Evolutionary conservation across 2,888 invertebrate species (phyloP).

Genomic region (Leptinotarsa peninsularis): DNA sequence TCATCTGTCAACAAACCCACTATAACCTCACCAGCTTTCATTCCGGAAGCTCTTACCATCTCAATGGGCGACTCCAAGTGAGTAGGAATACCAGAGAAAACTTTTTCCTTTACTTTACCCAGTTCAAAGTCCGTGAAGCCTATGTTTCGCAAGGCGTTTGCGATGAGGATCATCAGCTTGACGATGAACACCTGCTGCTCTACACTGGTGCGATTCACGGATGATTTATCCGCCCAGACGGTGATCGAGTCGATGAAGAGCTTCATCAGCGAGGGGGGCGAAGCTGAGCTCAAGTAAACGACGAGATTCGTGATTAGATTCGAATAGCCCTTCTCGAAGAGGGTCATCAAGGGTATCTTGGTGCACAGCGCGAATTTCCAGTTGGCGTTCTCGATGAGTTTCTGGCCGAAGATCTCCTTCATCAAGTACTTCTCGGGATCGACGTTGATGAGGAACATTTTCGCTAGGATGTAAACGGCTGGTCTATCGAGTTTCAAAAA

Average conservation of each 20-base stretch:
- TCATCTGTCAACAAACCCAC: slow-evolving; percentile 67
- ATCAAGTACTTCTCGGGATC: slow-evolving; percentile 67
- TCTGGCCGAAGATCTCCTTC: slow-evolving; percentile 68
- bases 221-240: slow-evolving; percentile 78
- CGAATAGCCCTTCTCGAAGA: slow-evolving; percentile 65
- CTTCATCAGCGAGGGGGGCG: slow-evolving; percentile 61
- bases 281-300: slow-evolving; percentile 69
- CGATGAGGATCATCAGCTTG: slow-evolving; percentile 73
- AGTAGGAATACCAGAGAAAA: slow-evolving; percentile 75
- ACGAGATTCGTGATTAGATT: slow-evolving; percentile 72
- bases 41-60: slow-evolving; percentile 76
- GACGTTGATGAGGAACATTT: slow-evolving; percentile 70
- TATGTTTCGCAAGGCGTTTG: slow-evolving; percentile 67
- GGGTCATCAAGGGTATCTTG: slow-evolving; percentile 72
- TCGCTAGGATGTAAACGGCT: slow-evolving; percentile 71
- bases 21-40: slow-evolving; percentile 79
- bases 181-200: slow-evolving; percentile 80
- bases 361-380: slow-evolving; percentile 78
- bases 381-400: slow-evolving; percentile 67
- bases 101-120: slow-evolving; percentile 66
- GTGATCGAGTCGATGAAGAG: slow-evolving; percentile 71
- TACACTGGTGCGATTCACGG: slow-evolving; percentile 73
- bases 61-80: slow-evolving; percentile 76
- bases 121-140: slow-evolving; percentile 54
- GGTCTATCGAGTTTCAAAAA: slow-evolving; percentile 70